Conservation (phyloP, 2,888 invertebrate genomes). For the Spodoptera littoralis region DNA sequence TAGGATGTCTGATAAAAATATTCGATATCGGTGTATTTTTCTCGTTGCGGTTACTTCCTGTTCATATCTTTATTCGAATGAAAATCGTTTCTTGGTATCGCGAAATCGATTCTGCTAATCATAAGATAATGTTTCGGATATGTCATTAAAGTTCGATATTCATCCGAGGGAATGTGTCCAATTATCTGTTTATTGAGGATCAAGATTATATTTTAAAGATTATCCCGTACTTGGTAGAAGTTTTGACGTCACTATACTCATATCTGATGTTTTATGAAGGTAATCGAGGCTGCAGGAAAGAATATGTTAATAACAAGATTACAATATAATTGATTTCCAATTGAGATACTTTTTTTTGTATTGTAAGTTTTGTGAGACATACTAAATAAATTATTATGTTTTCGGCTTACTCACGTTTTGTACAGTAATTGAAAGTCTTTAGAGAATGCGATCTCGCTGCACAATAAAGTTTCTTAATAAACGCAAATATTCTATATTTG, state of each 20-base stretch:
- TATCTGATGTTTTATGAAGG: conserved; percentile 1
- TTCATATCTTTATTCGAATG: conserved; percentile 31
- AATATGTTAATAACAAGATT: no score
- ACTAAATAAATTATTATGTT: no score
- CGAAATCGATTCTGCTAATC: conserved; percentile 27
- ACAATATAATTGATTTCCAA: no score
- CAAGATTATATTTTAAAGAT: conserved; percentile 23
- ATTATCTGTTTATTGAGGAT: conserved; percentile 31
- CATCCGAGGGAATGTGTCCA: conserved; percentile 25
- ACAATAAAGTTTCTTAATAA: no score
- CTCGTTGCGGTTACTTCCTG: conserved; percentile 15
- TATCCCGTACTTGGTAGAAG: conserved; percentile 7
- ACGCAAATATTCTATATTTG: no score
- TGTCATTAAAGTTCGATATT: conserved; percentile 27
- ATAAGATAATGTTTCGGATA: conserved; percentile 31
- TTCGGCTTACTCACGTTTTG: no score
- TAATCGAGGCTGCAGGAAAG: conserved; percentile 1
- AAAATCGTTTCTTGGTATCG: conserved; percentile 37
- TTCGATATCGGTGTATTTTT: conserved; percentile 20
- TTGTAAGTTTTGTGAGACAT: no score
- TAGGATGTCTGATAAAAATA: conserved; percentile 14
- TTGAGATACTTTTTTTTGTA: no score
- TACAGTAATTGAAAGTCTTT: no score
- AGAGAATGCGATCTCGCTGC: no score
- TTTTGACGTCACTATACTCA: conserved; percentile 17